Conservation (phyloP, 1,140 invertebrate genomes). For the Sycophaga agraensis region DNA sequence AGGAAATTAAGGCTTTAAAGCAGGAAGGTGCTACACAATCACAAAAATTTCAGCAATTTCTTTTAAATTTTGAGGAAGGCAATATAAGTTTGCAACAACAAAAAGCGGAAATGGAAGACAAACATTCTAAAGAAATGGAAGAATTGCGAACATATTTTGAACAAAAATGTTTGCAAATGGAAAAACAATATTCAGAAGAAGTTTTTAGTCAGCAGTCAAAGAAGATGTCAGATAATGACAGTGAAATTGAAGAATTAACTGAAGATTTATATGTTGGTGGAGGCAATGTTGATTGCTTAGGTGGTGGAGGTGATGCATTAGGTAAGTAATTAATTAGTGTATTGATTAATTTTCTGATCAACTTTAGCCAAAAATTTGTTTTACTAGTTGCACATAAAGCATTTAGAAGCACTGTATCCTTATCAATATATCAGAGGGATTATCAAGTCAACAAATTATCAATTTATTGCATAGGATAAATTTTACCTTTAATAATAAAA, state of each 20-base stretch:
- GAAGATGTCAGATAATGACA: slow-evolving; percentile 58
- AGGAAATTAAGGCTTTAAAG: slow-evolving; percentile 48
- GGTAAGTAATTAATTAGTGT: neutral
- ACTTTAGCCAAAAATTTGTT: too few relatives aligned
- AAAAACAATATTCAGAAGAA: slow-evolving; percentile 75
- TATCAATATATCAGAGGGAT: too few relatives aligned
- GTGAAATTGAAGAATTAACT: slow-evolving; percentile 51
- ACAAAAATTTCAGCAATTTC: slow-evolving; percentile 44
- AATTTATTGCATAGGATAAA: too few relatives aligned
- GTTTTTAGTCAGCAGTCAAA: slow-evolving; percentile 70
- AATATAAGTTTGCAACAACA: slow-evolving; percentile 58
- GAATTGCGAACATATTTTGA: slow-evolving; percentile 77
- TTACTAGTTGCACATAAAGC: too few relatives aligned
- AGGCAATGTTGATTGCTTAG: slow-evolving; percentile 34
- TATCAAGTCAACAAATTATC: too few relatives aligned
- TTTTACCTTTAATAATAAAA: too few relatives aligned
- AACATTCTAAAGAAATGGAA: slow-evolving; percentile 74
- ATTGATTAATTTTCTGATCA: too few relatives aligned
- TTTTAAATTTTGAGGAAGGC: slow-evolving; percentile 53
- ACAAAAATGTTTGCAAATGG: slow-evolving; percentile 73
- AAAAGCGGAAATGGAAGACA: slow-evolving; percentile 61
- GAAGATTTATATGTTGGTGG: slow-evolving; percentile 48
- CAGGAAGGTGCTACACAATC: slow-evolving; percentile 34
- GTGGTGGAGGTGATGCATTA: slow-evolving; percentile 16
- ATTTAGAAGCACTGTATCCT: too few relatives aligned